These are phyloP conservation scores for Isurus oxyrinchus DNA, from an alignment of 2,113 vertebrate species.

Conservation along the genomic window DNA sequence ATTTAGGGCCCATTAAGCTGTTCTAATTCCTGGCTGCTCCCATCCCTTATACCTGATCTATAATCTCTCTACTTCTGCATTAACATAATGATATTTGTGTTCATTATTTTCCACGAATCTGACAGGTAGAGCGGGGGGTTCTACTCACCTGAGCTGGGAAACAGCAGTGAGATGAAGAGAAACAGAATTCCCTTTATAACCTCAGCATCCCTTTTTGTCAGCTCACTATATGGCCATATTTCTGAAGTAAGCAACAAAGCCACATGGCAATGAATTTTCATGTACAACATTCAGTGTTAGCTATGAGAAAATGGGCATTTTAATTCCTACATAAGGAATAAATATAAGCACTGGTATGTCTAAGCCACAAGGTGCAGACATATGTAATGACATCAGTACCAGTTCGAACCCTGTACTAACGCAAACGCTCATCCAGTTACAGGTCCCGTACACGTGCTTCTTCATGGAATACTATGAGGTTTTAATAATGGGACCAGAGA, in stretches of 20 bases:
- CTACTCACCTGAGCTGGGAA: constrained; percentile 38
- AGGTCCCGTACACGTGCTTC: too few relatives aligned
- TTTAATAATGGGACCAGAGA: neutral
- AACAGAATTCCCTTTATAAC: constrained; percentile 11
- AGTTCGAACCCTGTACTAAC: neutral
- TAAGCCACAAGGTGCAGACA: neutral
- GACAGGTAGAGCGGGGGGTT: constrained; percentile 40
- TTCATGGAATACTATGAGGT: neutral
- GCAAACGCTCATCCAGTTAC: neutral
- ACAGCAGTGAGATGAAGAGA: neutral
- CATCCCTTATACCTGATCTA: constrained; percentile 43
- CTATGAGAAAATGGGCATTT: neutral
- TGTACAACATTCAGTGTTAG: neutral
- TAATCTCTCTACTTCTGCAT: constrained; percentile 35
- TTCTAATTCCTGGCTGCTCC: constrained; percentile 32
- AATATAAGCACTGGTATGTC: neutral
- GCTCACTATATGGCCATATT: too few relatives aligned
- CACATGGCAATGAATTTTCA: neutral
- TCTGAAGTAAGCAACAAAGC: neutral
- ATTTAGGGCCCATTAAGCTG: constrained; percentile 55
- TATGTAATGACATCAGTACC: neutral
- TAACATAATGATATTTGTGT: neutral
- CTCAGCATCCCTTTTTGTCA: neutral
- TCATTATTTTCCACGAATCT: neutral
- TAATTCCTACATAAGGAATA: neutral